Base-by-base conservation (phyloP, 2,888 invertebrate genomes). In the Falcaria lacertinaria region DNA sequence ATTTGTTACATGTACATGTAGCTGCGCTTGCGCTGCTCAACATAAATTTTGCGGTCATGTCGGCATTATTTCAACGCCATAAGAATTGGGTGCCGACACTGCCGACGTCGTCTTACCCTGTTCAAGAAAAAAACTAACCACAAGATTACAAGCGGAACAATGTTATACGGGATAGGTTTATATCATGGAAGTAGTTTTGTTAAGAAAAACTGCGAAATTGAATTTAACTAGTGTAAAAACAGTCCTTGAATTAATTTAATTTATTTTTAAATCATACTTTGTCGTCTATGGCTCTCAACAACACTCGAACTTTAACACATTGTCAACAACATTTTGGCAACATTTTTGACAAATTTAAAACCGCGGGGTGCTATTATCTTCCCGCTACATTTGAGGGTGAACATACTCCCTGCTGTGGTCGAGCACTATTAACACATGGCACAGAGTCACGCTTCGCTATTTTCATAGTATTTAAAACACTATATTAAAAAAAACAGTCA, bases 321-420 rank as follows among this genome's bases (percentile, higher is more conserved):
- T 37, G 37, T 25, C 25, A 37, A 25, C 28, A 28, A 11, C 60
- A 69, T 71, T 70, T 74, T 68, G 42, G 69, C 69, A 67, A 77
- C 69, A 67, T 68, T 74, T 71, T 67, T 60, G 48, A 52, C 51
- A 52, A 59, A 61, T 59, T 74, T 57, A 43, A 49, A 54, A 68
- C 83, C 70, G 44, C 76, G 71, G 85, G 83, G 75, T 57, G 75
- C 72, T 73, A 74, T 74, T 75, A 76, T 48, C 48, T 40, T 45
- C 37, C 22, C 37, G 37, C 37, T 37, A 25, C 66, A 60, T 51
- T 57, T 45, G 47, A 55, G 57, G 61, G 64, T 11, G 59, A 57
- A 61, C 47, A 45, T 57, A 61, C 67, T 66, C 66, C 82, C 83
- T 50, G 69, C 57, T 48, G 68, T 34, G 64, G 47, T 43, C 48